Percentiles rank a stretch among this genome's conserved stretches.
These are phyloP conservation scores for Lasioglossum zephyrum DNA, from an alignment of 2,888 invertebrate species.

Conservation along the genomic window DNA sequence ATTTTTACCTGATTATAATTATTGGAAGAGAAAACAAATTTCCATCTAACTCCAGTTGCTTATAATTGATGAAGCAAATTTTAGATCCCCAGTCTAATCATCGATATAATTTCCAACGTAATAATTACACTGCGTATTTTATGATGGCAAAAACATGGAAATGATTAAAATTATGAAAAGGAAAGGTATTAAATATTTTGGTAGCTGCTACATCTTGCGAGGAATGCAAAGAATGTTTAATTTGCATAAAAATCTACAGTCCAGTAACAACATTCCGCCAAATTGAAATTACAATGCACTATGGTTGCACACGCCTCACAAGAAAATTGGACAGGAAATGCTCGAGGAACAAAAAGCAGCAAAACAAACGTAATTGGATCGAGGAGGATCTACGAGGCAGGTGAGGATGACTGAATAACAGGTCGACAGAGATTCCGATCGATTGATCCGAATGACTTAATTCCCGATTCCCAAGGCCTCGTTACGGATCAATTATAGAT, in stretches of 20 bases:
- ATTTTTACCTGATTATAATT: neutral
- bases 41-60: neutral
- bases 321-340: neutral
- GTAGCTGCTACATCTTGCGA: neutral
- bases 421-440: neutral
- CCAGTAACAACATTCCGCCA: neutral
- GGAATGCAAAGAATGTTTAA: neutral
- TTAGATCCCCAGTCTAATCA: neutral
- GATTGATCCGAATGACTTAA: constrained; percentile 28
- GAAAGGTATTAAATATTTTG: neutral
- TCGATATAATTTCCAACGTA: neutral
- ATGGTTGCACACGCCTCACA: neutral
- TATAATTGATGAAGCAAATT: neutral
- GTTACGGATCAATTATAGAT: constrained; percentile 46
- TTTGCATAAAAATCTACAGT: neutral
- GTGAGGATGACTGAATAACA: neutral
- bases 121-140: neutral
- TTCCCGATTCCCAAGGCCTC: constrained; percentile 30
- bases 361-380: neutral
- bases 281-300: neutral
- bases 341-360: neutral
- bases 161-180: neutral
- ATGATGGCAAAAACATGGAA: too few relatives aligned
- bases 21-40: neutral
- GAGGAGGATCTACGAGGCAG: neutral